These are phyloP conservation scores for Acheta domesticus DNA, from an alignment of 2,888 invertebrate species.

Conservation along the genomic window DNA sequence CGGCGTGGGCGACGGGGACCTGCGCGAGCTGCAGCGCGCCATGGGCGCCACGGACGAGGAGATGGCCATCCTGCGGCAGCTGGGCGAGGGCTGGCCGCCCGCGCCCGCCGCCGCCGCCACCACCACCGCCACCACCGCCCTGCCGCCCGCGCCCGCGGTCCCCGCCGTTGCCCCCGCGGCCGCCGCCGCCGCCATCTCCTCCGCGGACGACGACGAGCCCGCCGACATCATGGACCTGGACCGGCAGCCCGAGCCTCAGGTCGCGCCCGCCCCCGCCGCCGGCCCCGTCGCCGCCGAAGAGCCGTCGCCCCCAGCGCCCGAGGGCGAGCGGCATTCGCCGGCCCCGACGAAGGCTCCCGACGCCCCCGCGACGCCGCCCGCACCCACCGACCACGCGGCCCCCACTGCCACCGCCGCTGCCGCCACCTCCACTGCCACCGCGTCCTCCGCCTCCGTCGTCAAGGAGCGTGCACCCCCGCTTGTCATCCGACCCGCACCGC, in stretches of 20 bases:
- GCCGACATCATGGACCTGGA: slow-evolving; percentile 37
- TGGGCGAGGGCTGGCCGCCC: slow-evolving; percentile 35
- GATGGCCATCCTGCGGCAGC: slow-evolving; percentile 43
- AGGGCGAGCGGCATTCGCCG: no score
- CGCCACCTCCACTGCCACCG: no score
- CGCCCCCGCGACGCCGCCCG: no score
- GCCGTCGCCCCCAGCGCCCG: no score
- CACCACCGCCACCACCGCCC: slow-evolving; percentile 29
- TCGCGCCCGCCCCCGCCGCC: no score
- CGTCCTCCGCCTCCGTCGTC: no score
- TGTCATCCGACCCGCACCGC: no score
- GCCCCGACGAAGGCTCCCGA: no score
- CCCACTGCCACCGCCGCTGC: no score
- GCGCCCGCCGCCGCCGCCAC: not conserved
- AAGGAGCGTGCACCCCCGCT: no score
- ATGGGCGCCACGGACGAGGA: slow-evolving; percentile 45
- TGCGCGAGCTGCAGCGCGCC: slow-evolving; percentile 40
- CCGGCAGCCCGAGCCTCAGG: not conserved
- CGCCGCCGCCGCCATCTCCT: not conserved
- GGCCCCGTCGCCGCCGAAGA: no score
- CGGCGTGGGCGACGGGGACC: slow-evolving; percentile 12
- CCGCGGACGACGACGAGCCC: slow-evolving; percentile 28
- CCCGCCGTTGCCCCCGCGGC: not conserved
- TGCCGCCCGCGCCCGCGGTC: not conserved
- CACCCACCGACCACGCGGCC: no score